These are phyloP conservation scores for Drosophila koepferae DNA, from an alignment of 2,888 invertebrate genomes.

Conservation along the genomic window DNA sequence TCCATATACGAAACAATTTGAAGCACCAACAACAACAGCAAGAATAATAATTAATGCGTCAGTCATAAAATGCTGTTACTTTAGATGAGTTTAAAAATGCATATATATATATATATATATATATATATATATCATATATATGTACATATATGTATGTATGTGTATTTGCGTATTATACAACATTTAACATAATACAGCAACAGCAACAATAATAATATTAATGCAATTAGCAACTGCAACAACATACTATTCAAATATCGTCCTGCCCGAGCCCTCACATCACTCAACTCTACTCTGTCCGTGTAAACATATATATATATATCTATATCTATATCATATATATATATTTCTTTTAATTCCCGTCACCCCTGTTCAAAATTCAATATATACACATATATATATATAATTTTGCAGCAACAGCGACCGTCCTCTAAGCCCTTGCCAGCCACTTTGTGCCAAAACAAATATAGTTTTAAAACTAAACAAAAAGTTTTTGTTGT, in stretches of 20 bases:
- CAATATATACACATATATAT: conserved; percentile 33
- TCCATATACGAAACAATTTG: conserved; percentile 29
- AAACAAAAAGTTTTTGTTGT: conserved; percentile 70
- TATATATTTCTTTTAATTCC: conserved; percentile 19
- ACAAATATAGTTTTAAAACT: conserved; percentile 65
- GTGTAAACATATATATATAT: conserved; percentile 15
- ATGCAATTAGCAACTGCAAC: conserved; percentile 46
- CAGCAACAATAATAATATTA: conserved; percentile 27
- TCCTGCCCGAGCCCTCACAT: conserved; percentile 81
- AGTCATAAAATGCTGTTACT: conserved; percentile 26
- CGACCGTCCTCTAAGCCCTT: conserved; percentile 54
- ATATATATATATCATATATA: background rate
- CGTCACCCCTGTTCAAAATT: conserved; percentile 39
- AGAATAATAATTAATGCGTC: conserved; percentile 12
- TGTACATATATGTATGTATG: background rate
- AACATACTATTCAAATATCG: conserved; percentile 70
- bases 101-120: background rate
- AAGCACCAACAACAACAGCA: conserved; percentile 27
- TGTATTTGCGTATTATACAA: conserved; percentile 27
- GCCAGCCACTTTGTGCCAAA: conserved; percentile 57
- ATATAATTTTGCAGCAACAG: conserved; percentile 32
- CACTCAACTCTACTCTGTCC: conserved; percentile 49
- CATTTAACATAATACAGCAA: conserved; percentile 32
- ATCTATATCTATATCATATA: conserved; percentile 5
- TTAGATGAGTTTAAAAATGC: conserved; percentile 39